Evolutionary conservation across 1,140 invertebrate species (phyloP).

Genomic region (Trinorchestia longiramus): DNA sequence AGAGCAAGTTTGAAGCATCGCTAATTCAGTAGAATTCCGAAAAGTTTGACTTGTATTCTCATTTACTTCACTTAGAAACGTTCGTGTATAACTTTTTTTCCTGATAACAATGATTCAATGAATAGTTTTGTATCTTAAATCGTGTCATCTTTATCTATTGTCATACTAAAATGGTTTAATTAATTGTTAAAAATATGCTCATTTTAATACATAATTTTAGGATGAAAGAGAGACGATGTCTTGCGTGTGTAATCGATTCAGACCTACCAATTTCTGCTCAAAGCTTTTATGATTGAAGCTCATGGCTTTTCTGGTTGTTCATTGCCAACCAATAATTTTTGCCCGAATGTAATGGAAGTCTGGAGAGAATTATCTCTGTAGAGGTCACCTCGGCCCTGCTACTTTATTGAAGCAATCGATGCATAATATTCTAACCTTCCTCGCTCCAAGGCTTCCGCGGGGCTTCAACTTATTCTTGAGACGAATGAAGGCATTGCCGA

Average conservation of each 20-base stretch:
- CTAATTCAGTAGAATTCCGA: neutral
- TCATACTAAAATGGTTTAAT: neutral
- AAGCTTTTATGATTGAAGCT: neutral
- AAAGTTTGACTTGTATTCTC: neutral
- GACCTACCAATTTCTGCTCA: neutral
- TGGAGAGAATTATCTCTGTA: neutral
- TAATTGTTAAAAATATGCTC: neutral
- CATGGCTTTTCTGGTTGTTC: neutral
- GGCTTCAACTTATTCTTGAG: slow-evolving; percentile 7
- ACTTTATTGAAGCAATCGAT: neutral
- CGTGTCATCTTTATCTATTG: neutral
- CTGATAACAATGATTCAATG: neutral
- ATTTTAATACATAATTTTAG: neutral
- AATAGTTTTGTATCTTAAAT: neutral
- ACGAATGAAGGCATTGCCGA: slow-evolving; percentile 6
- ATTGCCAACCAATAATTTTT: neutral
- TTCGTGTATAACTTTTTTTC: neutral
- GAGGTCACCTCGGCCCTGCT: neutral
- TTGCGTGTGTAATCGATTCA: neutral
- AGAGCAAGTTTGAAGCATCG: neutral
- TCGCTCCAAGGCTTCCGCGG: neutral
- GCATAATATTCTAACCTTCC: neutral
- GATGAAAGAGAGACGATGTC: neutral
- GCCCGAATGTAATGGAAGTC: neutral
- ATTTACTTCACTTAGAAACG: neutral